A percentile compares a stretch with the other conserved stretches of the same genome.
Conservation (phyloP, 1,140 invertebrate genomes). For the Camponotus pennsylvanicus region DNA sequence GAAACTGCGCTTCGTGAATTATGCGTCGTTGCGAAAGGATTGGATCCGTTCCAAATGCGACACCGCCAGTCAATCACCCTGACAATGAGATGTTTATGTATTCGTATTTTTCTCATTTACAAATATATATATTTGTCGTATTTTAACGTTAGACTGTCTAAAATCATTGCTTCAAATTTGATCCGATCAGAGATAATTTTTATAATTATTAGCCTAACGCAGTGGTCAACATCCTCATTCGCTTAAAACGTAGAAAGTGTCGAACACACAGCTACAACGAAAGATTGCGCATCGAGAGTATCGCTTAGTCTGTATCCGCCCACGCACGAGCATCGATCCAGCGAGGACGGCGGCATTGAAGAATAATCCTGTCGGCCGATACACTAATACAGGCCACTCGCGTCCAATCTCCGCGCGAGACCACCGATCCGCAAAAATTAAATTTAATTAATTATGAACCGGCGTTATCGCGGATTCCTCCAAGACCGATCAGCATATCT, state of each 20-base stretch:
- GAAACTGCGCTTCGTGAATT: background rate
- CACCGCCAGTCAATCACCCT: background rate
- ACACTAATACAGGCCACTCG: background rate
- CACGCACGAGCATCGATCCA: slow-evolving; percentile 48
- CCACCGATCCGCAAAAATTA: slow-evolving; percentile 48
- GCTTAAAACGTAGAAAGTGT: background rate
- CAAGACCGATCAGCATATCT: background rate
- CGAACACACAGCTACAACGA: slow-evolving; percentile 57
- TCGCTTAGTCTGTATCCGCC: slow-evolving; percentile 47
- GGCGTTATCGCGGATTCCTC: slow-evolving; percentile 16
- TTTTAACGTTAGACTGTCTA: background rate
- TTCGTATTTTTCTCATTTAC: slow-evolving; percentile 11
- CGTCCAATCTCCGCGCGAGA: background rate
- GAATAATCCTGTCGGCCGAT: slow-evolving; percentile 34
- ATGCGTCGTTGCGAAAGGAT: background rate
- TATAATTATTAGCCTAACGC: background rate
- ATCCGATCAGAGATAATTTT: background rate
- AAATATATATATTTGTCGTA: background rate
- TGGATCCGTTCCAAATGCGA: background rate
- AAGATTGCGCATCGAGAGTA: slow-evolving; percentile 53
- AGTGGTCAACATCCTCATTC: background rate
- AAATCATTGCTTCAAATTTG: background rate
- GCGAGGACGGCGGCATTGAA: slow-evolving; percentile 21
- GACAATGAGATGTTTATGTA: background rate
- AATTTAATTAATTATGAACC: slow-evolving; percentile 57